A percentile compares a stretch with the other conserved stretches of the same genome.
Conservation (phyloP, 2,888 invertebrate species). For the Caenorhabditis sp. region DNA sequence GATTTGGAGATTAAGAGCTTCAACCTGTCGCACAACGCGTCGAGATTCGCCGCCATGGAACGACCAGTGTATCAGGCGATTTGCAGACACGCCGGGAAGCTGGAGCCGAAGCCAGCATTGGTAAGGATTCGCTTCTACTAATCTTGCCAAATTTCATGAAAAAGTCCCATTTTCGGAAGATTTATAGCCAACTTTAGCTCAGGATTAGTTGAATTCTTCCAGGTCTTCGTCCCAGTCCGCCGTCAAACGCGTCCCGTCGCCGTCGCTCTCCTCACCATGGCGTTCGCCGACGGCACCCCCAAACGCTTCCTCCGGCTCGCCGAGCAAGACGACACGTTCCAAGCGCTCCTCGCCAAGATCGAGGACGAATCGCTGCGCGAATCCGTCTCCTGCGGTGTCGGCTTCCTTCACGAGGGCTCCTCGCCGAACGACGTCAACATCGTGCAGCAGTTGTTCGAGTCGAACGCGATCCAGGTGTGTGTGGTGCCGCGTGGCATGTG, state of each 20-base stretch:
- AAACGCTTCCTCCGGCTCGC: slow-evolving; percentile 90
- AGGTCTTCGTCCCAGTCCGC: slow-evolving; percentile 86
- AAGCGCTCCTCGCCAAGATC: slow-evolving; percentile 87
- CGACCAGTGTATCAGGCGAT: slow-evolving; percentile 97
- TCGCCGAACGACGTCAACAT: slow-evolving; percentile 91
- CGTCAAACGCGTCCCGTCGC: slow-evolving; percentile 88
- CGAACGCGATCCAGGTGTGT: slow-evolving; percentile 92
- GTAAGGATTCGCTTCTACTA: too few species aligned
- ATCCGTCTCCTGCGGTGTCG: slow-evolving; percentile 95
- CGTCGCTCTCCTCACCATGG: slow-evolving; percentile 94
- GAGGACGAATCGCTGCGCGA: slow-evolving; percentile 93
- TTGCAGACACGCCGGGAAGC: slow-evolving; percentile 84
- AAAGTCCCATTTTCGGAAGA: too few species aligned
- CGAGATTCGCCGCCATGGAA: slow-evolving; percentile 95
- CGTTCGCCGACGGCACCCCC: slow-evolving; percentile 92
- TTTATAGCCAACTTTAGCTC: too few species aligned
- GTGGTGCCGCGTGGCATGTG: slow-evolving; percentile 94
- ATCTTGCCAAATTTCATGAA: too few species aligned
- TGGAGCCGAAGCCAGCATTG: slow-evolving; percentile 89
- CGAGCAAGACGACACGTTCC: slow-evolving; percentile 80
- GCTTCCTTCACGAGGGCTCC: slow-evolving; percentile 96
- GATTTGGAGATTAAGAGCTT: slow-evolving; percentile 97
- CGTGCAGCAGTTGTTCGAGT: slow-evolving; percentile 94
- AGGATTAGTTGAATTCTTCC: slow-evolving; percentile 85
- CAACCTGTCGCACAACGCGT: slow-evolving; percentile 97